phyloP scores from a whole-genome alignment of 2,113 vertebrate species.

The Edolisoma coerulescens region DNA sequence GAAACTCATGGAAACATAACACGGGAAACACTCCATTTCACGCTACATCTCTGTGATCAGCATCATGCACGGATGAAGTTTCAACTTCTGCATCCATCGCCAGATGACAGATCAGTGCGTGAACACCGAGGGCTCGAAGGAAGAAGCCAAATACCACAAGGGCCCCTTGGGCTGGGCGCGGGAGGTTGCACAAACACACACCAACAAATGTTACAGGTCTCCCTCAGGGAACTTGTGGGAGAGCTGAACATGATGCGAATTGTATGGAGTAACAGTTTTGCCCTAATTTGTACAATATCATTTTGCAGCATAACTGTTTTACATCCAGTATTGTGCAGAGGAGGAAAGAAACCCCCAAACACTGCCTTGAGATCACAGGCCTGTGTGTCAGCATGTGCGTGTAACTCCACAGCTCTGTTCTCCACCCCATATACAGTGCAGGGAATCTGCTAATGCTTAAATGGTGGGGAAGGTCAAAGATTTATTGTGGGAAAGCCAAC shows the following conservation, averaged over 20 bases:
- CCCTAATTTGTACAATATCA: not conserved
- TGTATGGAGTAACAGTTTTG: not conserved
- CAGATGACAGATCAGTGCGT: not conserved
- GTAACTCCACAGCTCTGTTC: not conserved
- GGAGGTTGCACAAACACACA: not conserved
- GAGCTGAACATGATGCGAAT: accelerated
- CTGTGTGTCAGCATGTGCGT: not conserved
- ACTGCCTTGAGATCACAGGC: not conserved
- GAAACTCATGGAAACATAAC: not conserved
- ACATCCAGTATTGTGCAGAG: not conserved
- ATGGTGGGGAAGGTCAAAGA: slow-evolving; percentile 4
- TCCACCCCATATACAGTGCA: not conserved
- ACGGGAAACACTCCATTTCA: not conserved
- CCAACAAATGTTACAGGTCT: not conserved
- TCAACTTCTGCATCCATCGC: not conserved
- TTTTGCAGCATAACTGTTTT: not conserved
- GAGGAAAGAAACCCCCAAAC: not conserved
- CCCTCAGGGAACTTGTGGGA: not conserved
- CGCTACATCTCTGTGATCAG: not conserved
- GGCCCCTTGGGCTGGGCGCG: not conserved
- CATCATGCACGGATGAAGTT: not conserved
- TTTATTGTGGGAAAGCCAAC: slow-evolving; percentile 18
- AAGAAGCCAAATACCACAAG: not conserved
- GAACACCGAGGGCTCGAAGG: accelerated
- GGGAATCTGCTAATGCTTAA: slow-evolving; percentile 30